Percentiles rank a stretch among this genome's conserved stretches.
These are phyloP conservation scores for human (Homo sapiens) DNA, from an alignment of 2,113 vertebrate genomes.

Conservation along the genomic window GRCh38 chr11:69485501-69486000, in stretches of 20 bases:
- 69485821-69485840: background rate
- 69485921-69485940: rapidly evolving
- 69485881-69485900: background rate
- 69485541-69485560: rapidly evolving
- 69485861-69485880: rapidly evolving
- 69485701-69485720: conserved; percentile 52
- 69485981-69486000: background rate
- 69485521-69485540: background rate
- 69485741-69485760: background rate
- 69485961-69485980: too few relatives aligned
- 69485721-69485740: background rate
- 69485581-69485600: background rate
- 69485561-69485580: background rate
- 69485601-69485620: background rate
- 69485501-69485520: rapidly evolving
- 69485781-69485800: background rate
- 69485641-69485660: background rate
- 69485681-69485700: conserved; percentile 37
- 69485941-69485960: rapidly evolving
- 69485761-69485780: background rate
- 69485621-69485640: too few relatives aligned
- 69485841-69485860: background rate
- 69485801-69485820: background rate
- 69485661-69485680: background rate
- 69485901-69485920: background rate